Percentiles rank a stretch among this genome's conserved stretches.
Conservation (phyloP, 1,140 invertebrate genomes). For the Goniozus legneri region DNA sequence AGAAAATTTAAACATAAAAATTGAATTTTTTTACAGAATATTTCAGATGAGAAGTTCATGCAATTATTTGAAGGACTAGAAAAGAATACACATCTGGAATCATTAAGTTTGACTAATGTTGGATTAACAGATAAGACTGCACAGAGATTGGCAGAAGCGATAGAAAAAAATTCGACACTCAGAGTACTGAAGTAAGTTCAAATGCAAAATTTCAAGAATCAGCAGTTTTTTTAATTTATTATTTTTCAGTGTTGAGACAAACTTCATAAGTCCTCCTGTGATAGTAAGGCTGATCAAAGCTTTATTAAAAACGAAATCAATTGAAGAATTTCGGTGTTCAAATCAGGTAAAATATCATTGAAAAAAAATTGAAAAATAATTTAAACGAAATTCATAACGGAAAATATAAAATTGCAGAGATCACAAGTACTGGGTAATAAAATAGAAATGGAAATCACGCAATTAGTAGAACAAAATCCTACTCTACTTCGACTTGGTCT, state of each 20-base stretch:
- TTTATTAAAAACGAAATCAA: constrained; percentile 78
- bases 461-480: constrained; percentile 88
- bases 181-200: constrained; percentile 74
- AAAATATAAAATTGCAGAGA: constrained; percentile 66
- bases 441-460: constrained; percentile 96
- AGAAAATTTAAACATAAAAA: too few species aligned
- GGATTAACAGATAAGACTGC: constrained; percentile 87
- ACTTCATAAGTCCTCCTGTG: constrained; percentile 83
- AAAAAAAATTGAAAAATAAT: constrained; percentile 4
- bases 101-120: constrained; percentile 89
- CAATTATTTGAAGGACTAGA: constrained; percentile 85
- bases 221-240: constrained; percentile 8
- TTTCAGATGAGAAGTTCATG: constrained; percentile 93
- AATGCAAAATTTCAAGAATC: constrained; percentile 6
- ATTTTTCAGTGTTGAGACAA: constrained; percentile 80
- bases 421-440: constrained; percentile 93
- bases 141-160: constrained; percentile 75
- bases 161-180: constrained; percentile 83
- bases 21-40: constrained; percentile 84
- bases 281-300: constrained; percentile 83
- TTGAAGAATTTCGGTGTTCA: constrained; percentile 90
- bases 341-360: constrained; percentile 75
- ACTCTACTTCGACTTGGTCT: constrained; percentile 88
- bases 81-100: constrained; percentile 88
- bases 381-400: too few species aligned